These are phyloP conservation scores for Esox niger DNA, from an alignment of 2,113 vertebrate genomes.

Conservation along the genomic window DNA sequence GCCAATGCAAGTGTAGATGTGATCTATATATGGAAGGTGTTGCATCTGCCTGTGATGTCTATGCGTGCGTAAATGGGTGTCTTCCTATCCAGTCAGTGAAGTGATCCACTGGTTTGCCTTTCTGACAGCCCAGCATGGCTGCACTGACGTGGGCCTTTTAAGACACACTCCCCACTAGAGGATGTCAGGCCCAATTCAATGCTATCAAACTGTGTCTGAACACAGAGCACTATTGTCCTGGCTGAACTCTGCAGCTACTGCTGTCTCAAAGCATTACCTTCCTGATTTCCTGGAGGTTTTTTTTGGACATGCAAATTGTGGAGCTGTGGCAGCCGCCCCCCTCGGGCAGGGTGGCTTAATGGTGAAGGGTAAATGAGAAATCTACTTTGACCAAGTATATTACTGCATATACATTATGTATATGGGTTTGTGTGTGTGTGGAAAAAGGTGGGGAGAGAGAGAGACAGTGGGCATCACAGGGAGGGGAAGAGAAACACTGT, in stretches of 20 bases:
- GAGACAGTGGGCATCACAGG: not conserved
- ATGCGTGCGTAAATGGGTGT: not conserved
- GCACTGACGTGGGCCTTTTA: not conserved
- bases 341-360: not conserved
- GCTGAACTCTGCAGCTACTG: not conserved
- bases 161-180: not conserved
- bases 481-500: slow-evolving; percentile 4
- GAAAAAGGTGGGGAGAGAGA: not conserved
- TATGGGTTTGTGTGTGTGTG: not conserved
- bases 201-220: not conserved
- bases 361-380: too few species aligned
- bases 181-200: slow-evolving; percentile 7
- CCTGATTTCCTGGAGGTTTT: too few species aligned
- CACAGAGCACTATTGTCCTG: not conserved
- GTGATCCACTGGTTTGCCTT: too few species aligned
- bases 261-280: not conserved
- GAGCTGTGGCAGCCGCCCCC: not conserved
- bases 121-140: not conserved
- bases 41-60: not conserved
- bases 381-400: too few species aligned
- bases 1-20: not conserved
- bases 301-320: not conserved
- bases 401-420: not conserved
- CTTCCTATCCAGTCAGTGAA: not conserved
- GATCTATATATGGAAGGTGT: not conserved